Evolutionary conservation across 2,113 vertebrate species (phyloP).

Genomic region (Xenotilapia flavipinnis): DNA sequence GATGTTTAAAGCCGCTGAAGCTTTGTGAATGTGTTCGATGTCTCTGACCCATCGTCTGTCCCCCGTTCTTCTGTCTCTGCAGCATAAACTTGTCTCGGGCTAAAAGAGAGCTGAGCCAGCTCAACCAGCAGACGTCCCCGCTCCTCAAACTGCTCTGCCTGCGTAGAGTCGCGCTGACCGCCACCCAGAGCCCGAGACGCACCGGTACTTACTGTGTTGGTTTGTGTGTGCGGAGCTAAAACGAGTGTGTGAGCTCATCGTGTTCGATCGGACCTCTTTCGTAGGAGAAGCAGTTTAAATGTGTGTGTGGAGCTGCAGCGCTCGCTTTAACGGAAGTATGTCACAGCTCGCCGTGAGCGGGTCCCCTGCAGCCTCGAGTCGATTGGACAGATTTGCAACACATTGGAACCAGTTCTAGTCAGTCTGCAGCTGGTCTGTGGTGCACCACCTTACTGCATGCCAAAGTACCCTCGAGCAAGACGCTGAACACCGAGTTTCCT

Average conservation of each 20-base stretch:
- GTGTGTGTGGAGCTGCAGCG: not conserved
- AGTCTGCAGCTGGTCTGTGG: not conserved
- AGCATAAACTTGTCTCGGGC: conserved; percentile 92
- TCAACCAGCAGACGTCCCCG: conserved; percentile 88
- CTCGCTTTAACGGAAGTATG: not conserved
- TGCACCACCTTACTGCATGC: not conserved
- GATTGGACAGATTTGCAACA: not conserved
- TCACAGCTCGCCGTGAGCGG: fast-evolving
- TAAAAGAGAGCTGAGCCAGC: conserved; percentile 85
- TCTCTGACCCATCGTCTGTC: not conserved
- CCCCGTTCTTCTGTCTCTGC: not conserved
- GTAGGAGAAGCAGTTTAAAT: not conserved
- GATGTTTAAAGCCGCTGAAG: not conserved
- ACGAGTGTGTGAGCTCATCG: not conserved
- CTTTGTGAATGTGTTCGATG: not conserved
- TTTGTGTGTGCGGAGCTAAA: not conserved
- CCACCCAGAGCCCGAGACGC: conserved; percentile 82
- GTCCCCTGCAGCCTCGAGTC: not conserved
- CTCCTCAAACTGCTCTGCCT: conserved; percentile 92
- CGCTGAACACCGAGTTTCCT: not conserved
- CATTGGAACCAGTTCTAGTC: not conserved
- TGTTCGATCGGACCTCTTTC: fast-evolving
- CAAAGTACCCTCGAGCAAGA: not conserved
- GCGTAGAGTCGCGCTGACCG: conserved; percentile 79
- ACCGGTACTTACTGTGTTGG: conserved; percentile 67